A percentile compares a stretch with the other conserved stretches of the same genome.
Conservation (phyloP, 2,797 vertebrate genomes). For the Myotis planiceps region DNA sequence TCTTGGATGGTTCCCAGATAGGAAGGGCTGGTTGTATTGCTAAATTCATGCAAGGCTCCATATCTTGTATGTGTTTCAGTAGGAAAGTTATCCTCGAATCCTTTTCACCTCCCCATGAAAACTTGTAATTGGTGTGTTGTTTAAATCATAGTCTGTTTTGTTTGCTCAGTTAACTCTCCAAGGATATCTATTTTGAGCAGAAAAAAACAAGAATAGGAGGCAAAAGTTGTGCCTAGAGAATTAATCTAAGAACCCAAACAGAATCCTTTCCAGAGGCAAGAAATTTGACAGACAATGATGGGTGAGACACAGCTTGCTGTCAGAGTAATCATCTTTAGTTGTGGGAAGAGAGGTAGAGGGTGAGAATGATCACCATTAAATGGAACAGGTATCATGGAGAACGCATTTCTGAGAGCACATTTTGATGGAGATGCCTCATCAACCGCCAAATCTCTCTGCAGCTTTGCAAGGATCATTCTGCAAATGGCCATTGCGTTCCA, state of each 20-base stretch:
- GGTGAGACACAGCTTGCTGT: constrained; percentile 72
- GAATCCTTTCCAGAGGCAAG: constrained; percentile 78
- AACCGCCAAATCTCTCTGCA: constrained; percentile 80
- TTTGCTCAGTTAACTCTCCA: constrained; percentile 69
- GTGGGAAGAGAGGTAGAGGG: constrained; percentile 52
- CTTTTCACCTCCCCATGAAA: neutral
- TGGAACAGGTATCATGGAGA: constrained; percentile 81
- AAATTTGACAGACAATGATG: constrained; percentile 80
- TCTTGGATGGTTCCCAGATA: neutral
- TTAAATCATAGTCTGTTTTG: constrained; percentile 73
- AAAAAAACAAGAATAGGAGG: constrained; percentile 72
- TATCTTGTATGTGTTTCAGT: neutral
- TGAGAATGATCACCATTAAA: constrained; percentile 81
- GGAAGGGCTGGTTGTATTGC: neutral
- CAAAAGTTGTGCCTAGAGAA: constrained; percentile 73
- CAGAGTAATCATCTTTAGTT: constrained; percentile 77
- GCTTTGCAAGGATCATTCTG: constrained; percentile 83
- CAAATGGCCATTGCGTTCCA: constrained; percentile 84
- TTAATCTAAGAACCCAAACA: constrained; percentile 80
- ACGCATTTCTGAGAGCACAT: constrained; percentile 78
- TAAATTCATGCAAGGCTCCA: neutral
- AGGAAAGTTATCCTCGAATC: constrained; percentile 61
- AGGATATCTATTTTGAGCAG: constrained; percentile 72
- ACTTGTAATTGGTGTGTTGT: constrained; percentile 68
- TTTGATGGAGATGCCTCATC: constrained; percentile 85